Conservation (phyloP, 2,888 invertebrate genomes). For the Lacanobia oleracea region DNA sequence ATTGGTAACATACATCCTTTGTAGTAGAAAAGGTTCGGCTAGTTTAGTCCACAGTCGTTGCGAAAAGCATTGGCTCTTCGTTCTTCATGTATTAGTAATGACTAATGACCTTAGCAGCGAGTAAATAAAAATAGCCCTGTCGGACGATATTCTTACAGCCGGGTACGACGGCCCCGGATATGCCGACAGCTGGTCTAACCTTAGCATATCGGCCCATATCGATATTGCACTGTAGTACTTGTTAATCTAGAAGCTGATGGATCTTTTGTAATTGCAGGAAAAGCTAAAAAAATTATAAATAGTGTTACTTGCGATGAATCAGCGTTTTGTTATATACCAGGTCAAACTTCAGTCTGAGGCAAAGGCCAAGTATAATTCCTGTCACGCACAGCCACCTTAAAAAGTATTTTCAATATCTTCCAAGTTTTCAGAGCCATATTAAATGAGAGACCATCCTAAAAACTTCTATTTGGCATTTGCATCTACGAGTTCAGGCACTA, state of each 20-base stretch:
- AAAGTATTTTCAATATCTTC: background rate
- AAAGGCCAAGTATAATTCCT: background rate
- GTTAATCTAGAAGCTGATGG: background rate
- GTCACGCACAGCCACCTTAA: no score
- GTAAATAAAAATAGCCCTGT: constrained; percentile 36
- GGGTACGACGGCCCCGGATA: constrained; percentile 23
- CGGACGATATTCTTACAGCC: constrained; percentile 26
- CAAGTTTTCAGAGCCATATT: background rate
- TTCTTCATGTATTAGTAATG: constrained; percentile 6
- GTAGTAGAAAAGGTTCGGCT: background rate
- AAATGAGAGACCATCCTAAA: background rate
- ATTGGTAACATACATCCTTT: background rate
- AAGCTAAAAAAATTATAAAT: no score
- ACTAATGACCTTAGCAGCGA: constrained; percentile 14
- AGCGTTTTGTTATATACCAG: background rate
- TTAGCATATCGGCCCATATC: background rate
- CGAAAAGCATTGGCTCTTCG: background rate
- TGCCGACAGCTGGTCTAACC: constrained; percentile 17
- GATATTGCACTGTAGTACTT: background rate
- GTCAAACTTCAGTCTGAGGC: background rate
- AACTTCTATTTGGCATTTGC: background rate
- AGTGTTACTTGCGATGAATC: background rate
- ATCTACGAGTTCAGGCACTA: background rate
- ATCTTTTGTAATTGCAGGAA: constrained; percentile 4
- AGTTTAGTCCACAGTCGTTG: background rate